Evolutionary conservation across 2,888 invertebrate genomes (phyloP).

Genomic region (Elegia similella): DNA sequence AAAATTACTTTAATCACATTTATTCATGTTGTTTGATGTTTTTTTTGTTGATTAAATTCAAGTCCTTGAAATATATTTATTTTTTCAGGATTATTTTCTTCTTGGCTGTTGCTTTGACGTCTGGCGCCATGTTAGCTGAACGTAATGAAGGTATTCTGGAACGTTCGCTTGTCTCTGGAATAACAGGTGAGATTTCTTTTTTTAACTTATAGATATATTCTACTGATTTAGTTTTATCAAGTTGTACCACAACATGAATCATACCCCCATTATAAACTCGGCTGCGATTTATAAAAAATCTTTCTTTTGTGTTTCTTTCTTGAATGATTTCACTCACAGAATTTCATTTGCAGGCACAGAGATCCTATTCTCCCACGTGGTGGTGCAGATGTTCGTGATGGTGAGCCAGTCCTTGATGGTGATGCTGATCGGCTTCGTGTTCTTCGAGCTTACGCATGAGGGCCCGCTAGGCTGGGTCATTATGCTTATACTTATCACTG

Average conservation of each 20-base stretch:
- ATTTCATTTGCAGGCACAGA: slow-evolving; percentile 84
- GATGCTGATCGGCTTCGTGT: slow-evolving; percentile 87
- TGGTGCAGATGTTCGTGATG: slow-evolving; percentile 94
- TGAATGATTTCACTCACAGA: too few relatives aligned
- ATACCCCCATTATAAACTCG: too few relatives aligned
- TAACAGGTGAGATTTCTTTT: slow-evolving; percentile 68
- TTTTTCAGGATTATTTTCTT: slow-evolving; percentile 93
- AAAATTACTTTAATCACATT: too few relatives aligned
- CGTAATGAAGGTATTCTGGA: slow-evolving; percentile 95
- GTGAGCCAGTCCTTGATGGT: slow-evolving; percentile 90
- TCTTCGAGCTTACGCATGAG: slow-evolving; percentile 89
- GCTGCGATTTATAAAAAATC: too few relatives aligned
- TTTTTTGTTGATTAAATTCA: too few relatives aligned
- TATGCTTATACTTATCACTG: slow-evolving; percentile 89
- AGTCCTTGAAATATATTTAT: background rate
- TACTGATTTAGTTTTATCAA: too few relatives aligned
- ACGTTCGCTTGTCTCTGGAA: slow-evolving; percentile 92
- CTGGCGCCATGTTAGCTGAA: slow-evolving; percentile 93
- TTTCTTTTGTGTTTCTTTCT: background rate
- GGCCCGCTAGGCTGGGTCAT: slow-evolving; percentile 89
- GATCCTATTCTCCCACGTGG: slow-evolving; percentile 92
- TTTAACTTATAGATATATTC: too few relatives aligned
- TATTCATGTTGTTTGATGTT: too few relatives aligned
- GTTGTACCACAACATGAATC: too few relatives aligned
- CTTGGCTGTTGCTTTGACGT: slow-evolving; percentile 95